A percentile compares a stretch with the other conserved stretches of the same genome.
phyloP scores from a whole-genome alignment of 2,113 vertebrate species.

The Serinus canaria region DNA sequence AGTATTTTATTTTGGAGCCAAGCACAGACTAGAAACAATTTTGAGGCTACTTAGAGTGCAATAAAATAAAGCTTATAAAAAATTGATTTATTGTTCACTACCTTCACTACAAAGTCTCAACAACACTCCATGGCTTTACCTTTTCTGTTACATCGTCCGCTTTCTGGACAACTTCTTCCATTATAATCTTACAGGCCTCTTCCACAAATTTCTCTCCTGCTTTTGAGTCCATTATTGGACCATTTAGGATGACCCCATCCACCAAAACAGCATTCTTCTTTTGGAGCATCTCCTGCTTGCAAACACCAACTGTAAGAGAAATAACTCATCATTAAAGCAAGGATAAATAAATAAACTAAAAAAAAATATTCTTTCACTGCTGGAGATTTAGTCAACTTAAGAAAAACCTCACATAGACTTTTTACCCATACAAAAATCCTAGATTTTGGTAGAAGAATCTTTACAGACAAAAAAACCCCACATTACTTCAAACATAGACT shows the following conservation, averaged over 20 bases:
- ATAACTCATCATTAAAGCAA: not conserved
- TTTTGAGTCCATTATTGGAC: constrained; percentile 70
- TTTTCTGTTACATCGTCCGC: constrained; percentile 80
- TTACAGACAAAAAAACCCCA: not conserved
- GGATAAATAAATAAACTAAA: not conserved
- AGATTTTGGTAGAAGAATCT: not conserved
- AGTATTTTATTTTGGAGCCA: not conserved
- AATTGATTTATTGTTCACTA: not conserved
- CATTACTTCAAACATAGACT: not conserved
- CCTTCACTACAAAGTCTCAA: not conserved
- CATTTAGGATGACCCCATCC: constrained; percentile 75
- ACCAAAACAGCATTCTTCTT: constrained; percentile 71
- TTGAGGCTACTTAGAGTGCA: not conserved
- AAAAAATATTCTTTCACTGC: not conserved
- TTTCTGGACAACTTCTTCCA: constrained; percentile 84
- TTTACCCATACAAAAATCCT: not conserved
- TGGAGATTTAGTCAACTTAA: not conserved
- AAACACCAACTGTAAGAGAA: constrained; percentile 53
- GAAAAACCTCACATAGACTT: not conserved
- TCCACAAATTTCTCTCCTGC: constrained; percentile 81
- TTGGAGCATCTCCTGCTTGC: constrained; percentile 54
- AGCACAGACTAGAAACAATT: not conserved
- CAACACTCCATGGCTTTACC: constrained; percentile 61
- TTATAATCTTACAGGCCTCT: constrained; percentile 78
- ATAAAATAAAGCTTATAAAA: not conserved